Percentiles rank a stretch among this genome's conserved stretches.
These are phyloP conservation scores for Microcebus murinus DNA, from an alignment of 2,113 vertebrate species.

Conservation along the genomic window DNA sequence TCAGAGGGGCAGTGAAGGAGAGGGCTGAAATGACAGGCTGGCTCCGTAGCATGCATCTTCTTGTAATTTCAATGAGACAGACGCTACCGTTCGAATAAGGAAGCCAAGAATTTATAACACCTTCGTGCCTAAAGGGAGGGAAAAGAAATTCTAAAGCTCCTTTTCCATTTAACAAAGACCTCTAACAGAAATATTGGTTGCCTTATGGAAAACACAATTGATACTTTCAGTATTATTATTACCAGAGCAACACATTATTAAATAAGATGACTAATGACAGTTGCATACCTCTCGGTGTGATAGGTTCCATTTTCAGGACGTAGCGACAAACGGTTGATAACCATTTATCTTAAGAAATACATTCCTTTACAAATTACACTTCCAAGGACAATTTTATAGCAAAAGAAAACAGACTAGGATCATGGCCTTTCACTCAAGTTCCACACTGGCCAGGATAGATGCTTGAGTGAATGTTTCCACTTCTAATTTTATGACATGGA, in stretches of 20 bases:
- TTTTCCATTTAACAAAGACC: constrained; percentile 26
- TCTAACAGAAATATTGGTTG: constrained; percentile 44
- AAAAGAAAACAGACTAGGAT: constrained; percentile 25
- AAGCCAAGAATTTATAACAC: neutral
- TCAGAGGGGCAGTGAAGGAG: neutral
- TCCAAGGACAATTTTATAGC: constrained; percentile 41
- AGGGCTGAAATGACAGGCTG: neutral
- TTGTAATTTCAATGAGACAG: constrained; percentile 26
- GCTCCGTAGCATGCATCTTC: neutral
- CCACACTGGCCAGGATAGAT: neutral
- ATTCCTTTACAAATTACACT: constrained; percentile 33
- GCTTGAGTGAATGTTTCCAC: neutral
- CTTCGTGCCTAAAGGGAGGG: neutral
- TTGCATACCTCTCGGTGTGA: neutral
- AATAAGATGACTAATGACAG: neutral
- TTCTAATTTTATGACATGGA: neutral
- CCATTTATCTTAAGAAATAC: neutral
- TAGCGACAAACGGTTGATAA: neutral
- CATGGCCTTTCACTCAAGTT: constrained; percentile 23
- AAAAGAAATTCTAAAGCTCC: constrained; percentile 32
- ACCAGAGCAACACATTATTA: constrained; percentile 17
- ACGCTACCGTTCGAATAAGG: neutral
- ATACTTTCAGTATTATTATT: constrained; percentile 8
- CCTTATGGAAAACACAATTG: constrained; percentile 37
- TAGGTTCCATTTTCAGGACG: neutral